phyloP scores from a whole-genome alignment of 2,797 vertebrate species.

The Podargus strigoides region DNA sequence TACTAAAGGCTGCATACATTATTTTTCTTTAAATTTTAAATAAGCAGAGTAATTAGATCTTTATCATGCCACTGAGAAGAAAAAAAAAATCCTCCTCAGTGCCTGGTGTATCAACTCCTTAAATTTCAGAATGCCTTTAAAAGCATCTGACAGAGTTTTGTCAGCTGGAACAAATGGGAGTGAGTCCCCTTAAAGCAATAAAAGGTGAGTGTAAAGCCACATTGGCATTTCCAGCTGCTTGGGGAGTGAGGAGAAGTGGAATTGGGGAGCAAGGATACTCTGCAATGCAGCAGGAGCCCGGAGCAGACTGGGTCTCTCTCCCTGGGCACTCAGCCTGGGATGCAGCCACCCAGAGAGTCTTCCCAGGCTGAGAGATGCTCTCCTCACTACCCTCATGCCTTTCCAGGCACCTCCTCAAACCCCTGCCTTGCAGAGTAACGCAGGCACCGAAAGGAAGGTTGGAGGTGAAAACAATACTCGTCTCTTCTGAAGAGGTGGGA shows the following conservation, averaged over 20 bases:
- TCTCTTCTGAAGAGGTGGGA: neutral
- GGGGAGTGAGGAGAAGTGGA: neutral
- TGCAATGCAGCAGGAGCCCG: neutral
- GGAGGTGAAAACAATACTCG: neutral
- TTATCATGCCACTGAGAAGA: neutral
- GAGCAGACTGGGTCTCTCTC: rapidly evolving
- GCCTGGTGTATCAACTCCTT: neutral
- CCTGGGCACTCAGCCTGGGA: neutral
- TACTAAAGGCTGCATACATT: neutral
- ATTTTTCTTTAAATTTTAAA: neutral
- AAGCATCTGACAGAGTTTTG: neutral
- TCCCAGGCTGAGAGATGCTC: neutral
- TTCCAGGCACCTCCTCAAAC: neutral
- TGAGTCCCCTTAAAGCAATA: neutral
- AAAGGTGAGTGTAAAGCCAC: neutral
- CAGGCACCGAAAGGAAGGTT: neutral
- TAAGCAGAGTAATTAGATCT: neutral
- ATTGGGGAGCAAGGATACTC: neutral
- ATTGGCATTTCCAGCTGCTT: neutral
- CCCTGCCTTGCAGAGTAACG: neutral
- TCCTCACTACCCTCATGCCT: neutral
- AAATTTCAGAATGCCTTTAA: neutral
- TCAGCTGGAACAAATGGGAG: neutral
- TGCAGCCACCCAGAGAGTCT: neutral
- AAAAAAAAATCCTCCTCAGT: neutral